Evolutionary conservation across 2,113 vertebrate genomes (phyloP).

Genomic region (Barbus barbus): DNA sequence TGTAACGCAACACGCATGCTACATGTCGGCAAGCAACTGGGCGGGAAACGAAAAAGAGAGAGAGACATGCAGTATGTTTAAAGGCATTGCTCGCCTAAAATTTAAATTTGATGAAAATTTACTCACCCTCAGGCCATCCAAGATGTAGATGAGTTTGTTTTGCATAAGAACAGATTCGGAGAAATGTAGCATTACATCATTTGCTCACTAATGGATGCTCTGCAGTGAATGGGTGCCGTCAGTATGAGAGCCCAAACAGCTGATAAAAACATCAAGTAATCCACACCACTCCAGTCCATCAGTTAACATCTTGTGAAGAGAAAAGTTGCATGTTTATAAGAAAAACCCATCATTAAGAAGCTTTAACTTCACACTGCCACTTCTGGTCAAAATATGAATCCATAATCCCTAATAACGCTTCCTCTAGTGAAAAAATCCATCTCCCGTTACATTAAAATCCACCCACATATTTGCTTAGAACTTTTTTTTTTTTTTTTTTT

Average conservation of each 20-base stretch:
- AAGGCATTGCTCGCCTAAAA: too few species aligned
- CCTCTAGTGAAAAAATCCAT: too few species aligned
- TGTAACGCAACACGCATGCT: conserved; percentile 74
- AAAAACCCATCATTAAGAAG: neutral
- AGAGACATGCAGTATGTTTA: conserved; percentile 47
- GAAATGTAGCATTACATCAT: neutral
- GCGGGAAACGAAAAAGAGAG: conserved; percentile 68
- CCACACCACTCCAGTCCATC: neutral
- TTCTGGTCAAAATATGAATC: neutral
- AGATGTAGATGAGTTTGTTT: neutral
- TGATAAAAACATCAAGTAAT: neutral
- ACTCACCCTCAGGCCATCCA: neutral
- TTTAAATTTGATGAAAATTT: neutral
- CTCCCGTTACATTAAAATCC: too few species aligned
- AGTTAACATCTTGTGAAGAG: neutral
- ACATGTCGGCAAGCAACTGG: conserved; percentile 78
- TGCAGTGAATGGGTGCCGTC: neutral
- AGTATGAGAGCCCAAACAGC: neutral
- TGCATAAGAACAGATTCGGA: too few species aligned
- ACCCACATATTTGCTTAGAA: too few species aligned
- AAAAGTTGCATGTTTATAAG: neutral
- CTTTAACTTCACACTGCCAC: neutral
- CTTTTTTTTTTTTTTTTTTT: too few species aligned
- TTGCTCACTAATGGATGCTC: neutral
- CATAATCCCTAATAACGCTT: neutral